phyloP scores from a whole-genome alignment of 2,888 invertebrate genomes.

The Arrhopalites spinosus region DNA sequence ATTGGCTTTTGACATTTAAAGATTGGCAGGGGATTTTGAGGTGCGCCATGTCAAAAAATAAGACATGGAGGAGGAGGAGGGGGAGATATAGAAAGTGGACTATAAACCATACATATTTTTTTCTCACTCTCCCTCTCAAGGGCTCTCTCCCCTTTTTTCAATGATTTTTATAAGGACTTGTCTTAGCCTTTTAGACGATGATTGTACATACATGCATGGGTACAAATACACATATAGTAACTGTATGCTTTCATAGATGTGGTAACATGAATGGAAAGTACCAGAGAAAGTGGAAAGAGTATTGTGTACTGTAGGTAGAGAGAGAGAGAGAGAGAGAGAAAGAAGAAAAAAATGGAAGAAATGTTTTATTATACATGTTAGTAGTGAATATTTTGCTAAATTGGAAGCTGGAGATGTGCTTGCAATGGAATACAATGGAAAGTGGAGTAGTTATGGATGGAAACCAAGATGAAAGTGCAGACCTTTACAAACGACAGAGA shows the following conservation, averaged over 20 bases:
- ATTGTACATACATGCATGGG: no score
- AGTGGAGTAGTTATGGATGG: conserved; percentile 31
- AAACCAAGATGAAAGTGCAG: conserved; percentile 34
- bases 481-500: conserved; percentile 19
- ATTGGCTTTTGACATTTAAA: conserved; percentile 25
- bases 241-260: not conserved
- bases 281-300: no score
- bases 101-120: not conserved
- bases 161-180: no score
- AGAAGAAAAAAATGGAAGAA: not conserved
- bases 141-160: no score
- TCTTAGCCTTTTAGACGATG: no score
- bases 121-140: no score
- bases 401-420: conserved; percentile 27
- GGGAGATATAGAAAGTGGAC: not conserved
- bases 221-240: no score
- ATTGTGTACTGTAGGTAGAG: no score
- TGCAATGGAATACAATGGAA: conserved; percentile 1
- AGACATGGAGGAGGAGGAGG: not conserved
- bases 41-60: conserved; percentile 3
- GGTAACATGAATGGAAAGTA: no score
- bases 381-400: conserved; percentile 32
- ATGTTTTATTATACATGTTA: conserved; percentile 27
- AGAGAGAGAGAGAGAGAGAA: not conserved
- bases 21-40: conserved; percentile 23